Conservation (phyloP, 2,888 invertebrate genomes). For the Hipparchia sbordonii region DNA sequence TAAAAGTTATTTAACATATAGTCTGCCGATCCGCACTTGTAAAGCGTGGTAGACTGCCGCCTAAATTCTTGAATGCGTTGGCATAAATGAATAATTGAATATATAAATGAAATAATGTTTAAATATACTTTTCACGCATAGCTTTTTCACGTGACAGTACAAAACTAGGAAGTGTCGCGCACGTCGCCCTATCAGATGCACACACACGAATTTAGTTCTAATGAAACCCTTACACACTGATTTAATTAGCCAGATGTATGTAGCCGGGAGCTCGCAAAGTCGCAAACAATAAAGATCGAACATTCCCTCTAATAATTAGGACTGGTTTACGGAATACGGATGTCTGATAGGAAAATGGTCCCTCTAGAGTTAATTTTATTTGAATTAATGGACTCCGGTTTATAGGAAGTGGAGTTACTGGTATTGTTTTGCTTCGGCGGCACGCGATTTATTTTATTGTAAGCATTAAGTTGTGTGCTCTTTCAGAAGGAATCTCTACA, state of each 20-base stretch:
- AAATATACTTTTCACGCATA: not conserved
- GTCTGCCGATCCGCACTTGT: no score
- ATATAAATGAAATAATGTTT: no score
- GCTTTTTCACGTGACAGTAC: conserved; percentile 29
- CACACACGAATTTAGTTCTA: conserved; percentile 78
- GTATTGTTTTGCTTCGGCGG: conserved; percentile 34
- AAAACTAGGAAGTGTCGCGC: conserved; percentile 51
- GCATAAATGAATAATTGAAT: no score
- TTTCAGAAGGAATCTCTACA: not conserved
- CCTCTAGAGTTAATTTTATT: conserved; percentile 65
- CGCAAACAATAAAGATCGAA: conserved; percentile 78
- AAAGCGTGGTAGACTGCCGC: no score
- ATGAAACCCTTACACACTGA: conserved; percentile 59
- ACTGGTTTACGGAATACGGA: conserved; percentile 58
- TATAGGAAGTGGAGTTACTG: conserved; percentile 55
- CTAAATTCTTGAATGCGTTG: no score
- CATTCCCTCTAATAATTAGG: conserved; percentile 77
- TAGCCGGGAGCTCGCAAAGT: conserved; percentile 53
- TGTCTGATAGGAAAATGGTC: conserved; percentile 65
- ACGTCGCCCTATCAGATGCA: conserved; percentile 67
- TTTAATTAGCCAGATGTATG: conserved; percentile 73
- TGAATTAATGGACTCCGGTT: conserved; percentile 71
- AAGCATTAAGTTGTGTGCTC: not conserved
- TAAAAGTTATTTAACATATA: no score
- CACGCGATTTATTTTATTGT: conserved; percentile 41